Evolutionary conservation across 1,140 invertebrate species (phyloP).

Genomic region (Drosophila albomicans): DNA sequence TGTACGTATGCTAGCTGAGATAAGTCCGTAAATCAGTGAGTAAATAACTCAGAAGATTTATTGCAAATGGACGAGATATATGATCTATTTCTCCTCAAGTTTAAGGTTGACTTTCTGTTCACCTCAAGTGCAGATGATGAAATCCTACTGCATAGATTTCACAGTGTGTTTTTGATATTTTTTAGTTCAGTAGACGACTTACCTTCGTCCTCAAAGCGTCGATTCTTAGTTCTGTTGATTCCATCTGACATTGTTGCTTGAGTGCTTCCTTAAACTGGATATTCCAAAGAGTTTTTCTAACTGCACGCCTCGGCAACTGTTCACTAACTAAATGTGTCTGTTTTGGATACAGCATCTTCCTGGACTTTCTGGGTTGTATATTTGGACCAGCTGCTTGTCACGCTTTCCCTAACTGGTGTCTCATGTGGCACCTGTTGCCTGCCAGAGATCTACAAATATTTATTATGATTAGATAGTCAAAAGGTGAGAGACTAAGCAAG

Average conservation of each 20-base stretch:
- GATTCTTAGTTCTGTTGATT: slow-evolving; percentile 61
- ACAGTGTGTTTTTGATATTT: background rate
- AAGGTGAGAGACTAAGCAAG: slow-evolving; percentile 5
- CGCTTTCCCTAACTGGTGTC: background rate
- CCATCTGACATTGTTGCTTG: slow-evolving; percentile 3
- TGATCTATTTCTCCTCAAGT: background rate
- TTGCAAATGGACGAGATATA: background rate
- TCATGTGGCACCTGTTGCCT: background rate
- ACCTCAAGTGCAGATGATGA: background rate
- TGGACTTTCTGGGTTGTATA: slow-evolving; percentile 5
- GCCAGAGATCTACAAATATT: slow-evolving; percentile 16
- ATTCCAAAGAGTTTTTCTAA: background rate
- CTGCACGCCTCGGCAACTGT: slow-evolving; percentile 12
- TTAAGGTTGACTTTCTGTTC: slow-evolving; percentile 21
- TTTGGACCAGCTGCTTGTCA: slow-evolving; percentile 10
- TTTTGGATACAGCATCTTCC: slow-evolving; percentile 1
- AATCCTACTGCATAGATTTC: background rate
- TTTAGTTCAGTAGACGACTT: slow-evolving; percentile 1
- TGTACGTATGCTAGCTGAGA: slow-evolving; percentile 2
- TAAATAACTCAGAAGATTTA: slow-evolving; percentile 26
- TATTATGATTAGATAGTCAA: slow-evolving; percentile 31
- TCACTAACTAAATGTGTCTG: slow-evolving; percentile 13
- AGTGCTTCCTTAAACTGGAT: background rate
- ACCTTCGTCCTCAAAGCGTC: slow-evolving; percentile 71
- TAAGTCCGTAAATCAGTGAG: background rate